Evolutionary conservation across 2,797 vertebrate species (phyloP).

Genomic region (Lophotriccus pileatus): DNA sequence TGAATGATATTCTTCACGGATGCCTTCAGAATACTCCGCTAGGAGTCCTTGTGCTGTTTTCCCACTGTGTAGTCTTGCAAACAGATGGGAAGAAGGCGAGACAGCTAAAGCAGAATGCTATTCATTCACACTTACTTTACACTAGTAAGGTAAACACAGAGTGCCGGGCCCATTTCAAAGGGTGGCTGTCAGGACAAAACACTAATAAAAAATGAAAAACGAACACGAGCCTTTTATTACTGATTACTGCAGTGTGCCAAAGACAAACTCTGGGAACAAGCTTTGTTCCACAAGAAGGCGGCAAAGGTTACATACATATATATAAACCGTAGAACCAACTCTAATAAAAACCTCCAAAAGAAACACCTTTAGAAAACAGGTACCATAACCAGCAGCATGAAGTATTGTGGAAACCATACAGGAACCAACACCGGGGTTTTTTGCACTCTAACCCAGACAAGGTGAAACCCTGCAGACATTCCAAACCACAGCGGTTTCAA

Average conservation of each 20-base stretch:
- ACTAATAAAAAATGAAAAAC: not conserved
- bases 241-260: not conserved
- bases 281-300: not conserved
- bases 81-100: not conserved
- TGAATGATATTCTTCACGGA: not conserved
- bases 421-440: not conserved
- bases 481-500: not conserved
- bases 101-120: not conserved
- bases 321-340: not conserved
- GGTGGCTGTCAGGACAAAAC: not conserved
- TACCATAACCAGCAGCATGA: not conserved
- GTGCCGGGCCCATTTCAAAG: not conserved
- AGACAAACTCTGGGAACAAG: not conserved
- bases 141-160: not conserved
- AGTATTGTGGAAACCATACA: not conserved
- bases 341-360: not conserved
- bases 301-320: not conserved
- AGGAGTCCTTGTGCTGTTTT: not conserved
- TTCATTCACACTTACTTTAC: not conserved
- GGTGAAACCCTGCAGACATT: accelerated
- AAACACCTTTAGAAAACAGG: not conserved
- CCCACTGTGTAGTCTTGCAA: not conserved
- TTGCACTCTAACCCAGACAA: not conserved
- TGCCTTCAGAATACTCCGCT: not conserved
- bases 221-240: not conserved